Conservation (phyloP, 2,113 vertebrate genomes). For the Thryonomys swinderianus region DNA sequence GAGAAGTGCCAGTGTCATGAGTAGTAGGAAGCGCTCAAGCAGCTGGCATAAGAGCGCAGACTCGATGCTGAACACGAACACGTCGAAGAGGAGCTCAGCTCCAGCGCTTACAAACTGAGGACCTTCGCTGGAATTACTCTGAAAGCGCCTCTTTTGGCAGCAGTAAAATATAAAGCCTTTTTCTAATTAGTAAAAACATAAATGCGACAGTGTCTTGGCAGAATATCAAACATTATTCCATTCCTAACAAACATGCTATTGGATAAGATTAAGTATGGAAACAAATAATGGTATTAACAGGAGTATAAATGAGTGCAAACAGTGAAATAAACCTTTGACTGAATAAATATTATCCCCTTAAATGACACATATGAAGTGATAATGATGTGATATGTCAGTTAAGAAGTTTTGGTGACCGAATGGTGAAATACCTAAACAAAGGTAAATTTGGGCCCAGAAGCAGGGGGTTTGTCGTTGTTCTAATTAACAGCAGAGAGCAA, state of each 20-base stretch:
- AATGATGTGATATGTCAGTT: background rate
- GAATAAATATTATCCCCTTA: background rate
- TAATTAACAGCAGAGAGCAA: background rate
- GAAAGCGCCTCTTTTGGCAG: background rate
- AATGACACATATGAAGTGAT: background rate
- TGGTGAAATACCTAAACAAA: background rate
- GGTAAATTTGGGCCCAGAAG: background rate
- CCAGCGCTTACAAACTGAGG: background rate
- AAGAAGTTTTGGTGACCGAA: background rate
- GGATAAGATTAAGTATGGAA: background rate
- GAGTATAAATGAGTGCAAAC: background rate
- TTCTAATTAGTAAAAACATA: slow-evolving; percentile 14
- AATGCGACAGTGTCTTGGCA: slow-evolving; percentile 15
- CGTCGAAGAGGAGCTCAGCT: background rate
- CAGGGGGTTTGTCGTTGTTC: background rate
- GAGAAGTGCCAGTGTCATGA: background rate
- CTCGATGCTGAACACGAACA: background rate
- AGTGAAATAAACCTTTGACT: background rate
- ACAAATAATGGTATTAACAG: background rate
- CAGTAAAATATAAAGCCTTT: background rate
- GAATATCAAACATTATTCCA: background rate
- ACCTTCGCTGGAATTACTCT: background rate
- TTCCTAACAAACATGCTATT: background rate
- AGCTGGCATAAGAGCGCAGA: rapidly evolving
- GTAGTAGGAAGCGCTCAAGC: rapidly evolving